Base-by-base conservation (phyloP, 2,888 invertebrate genomes). In the Scrobipalpa atriplicella region DNA sequence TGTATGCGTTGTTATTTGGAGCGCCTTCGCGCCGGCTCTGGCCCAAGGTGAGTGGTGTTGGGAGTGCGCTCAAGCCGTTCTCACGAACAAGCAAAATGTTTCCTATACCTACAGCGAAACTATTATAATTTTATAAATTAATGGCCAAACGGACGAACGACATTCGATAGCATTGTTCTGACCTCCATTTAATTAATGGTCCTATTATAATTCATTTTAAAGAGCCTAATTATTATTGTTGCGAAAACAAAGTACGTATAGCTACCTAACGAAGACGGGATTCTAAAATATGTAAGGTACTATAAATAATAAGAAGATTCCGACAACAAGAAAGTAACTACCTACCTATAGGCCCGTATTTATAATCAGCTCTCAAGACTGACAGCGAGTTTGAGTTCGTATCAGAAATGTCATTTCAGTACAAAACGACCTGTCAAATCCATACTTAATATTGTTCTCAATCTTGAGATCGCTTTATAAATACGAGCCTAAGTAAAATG, bases 1-100 rank as follows among this genome's bases (percentile, higher is more conserved):
- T 82, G 76, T 85, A 77, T 81, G 81, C 75, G 78, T 87, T 82
- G 80, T 90, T 83, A 84, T 90, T 82, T 92, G 90, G 91, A 88
- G 89, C 86, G 84, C 80, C 78, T 81, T 87, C 81, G 83, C 78
- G 75, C 86, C 87, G 84, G 86, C 84, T 80, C 73, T 81, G 72
- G 81, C 86, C 77, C 90, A 92, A 92, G 91, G 91, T 92, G 82
- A 92, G 91, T 88, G 74, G 62, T 19, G n/a, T 39, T 18, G 41
- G 41, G 16, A 19, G 47, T 16, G n/a, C 47, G 47, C 6, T 16
- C 47, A 16, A 11, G 29, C 36, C 21, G 13, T 7, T 11, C n/a
- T 13, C 11, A 11, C 11, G 78, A 85, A 86, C 87, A 89, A 87
- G 85, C 79, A 75, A 73, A 72, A 73, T 71, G 69, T 74, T 69